phyloP scores from a whole-genome alignment of 2,797 vertebrate genomes.

The Phoeniculus purpureus region DNA sequence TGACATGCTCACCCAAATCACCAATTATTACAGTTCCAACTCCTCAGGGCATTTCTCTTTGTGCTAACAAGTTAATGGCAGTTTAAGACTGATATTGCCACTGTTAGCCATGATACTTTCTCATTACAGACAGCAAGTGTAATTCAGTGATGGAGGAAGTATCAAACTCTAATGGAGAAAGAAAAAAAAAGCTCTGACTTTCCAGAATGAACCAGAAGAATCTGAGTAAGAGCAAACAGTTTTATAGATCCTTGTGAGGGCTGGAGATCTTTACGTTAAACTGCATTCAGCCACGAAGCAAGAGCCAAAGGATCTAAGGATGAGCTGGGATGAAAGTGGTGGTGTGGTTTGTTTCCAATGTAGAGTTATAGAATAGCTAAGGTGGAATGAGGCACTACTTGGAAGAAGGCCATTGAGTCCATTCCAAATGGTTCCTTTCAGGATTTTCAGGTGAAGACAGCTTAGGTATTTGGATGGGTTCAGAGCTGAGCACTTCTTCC shows the following conservation, averaged over 20 bases:
- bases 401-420: background rate
- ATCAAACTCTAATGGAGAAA: background rate
- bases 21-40: background rate
- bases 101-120: background rate
- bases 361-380: too few relatives aligned
- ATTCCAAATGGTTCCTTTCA: background rate
- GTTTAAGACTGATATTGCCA: background rate
- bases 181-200: background rate
- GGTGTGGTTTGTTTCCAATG: background rate
- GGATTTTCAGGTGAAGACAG: background rate
- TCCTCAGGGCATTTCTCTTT: background rate
- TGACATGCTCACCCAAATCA: background rate
- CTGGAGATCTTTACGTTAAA: background rate
- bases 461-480: background rate
- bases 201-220: background rate
- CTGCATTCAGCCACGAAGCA: background rate
- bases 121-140: background rate
- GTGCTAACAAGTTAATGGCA: background rate
- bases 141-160: background rate
- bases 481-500: background rate
- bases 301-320: background rate
- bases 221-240: background rate
- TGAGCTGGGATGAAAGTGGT: background rate
- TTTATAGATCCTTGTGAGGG: background rate
- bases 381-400: background rate